phyloP scores from a whole-genome alignment of 2,113 vertebrate species.

The Nanorana parkeri region DNA sequence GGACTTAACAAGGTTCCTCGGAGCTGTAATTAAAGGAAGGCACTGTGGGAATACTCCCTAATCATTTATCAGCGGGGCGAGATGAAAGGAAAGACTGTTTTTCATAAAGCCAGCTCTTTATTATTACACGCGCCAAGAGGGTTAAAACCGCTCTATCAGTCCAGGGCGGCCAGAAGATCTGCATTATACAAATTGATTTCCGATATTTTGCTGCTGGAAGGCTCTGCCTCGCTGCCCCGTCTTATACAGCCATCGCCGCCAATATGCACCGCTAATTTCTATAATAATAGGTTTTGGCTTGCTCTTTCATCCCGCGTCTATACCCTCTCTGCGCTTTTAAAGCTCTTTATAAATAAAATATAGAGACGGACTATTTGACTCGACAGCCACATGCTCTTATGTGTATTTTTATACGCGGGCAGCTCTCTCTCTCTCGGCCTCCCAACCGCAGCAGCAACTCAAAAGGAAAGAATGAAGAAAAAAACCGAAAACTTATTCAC shows the following conservation, averaged over 20 bases:
- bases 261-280: slow-evolving; percentile 7
- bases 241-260: neutral
- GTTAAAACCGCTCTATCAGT: neutral
- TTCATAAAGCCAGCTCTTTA: neutral
- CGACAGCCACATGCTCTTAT: slow-evolving; percentile 2
- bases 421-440: too few species aligned
- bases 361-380: slow-evolving; percentile 6
- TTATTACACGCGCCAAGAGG: neutral
- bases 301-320: neutral
- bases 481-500: too few species aligned
- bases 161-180: neutral
- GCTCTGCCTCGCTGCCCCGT: neutral
- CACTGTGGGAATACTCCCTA: too few species aligned
- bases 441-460: too few species aligned
- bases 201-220: neutral
- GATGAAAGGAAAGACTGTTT: too few species aligned
- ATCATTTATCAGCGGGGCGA: too few species aligned
- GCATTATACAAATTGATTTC: neutral
- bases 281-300: slow-evolving; percentile 11
- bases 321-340: neutral
- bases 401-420: slow-evolving; percentile 26
- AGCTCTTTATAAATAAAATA: slow-evolving; percentile 18
- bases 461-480: too few species aligned
- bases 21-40: too few species aligned
- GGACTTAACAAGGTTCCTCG: too few species aligned